phyloP scores from a whole-genome alignment of 2,797 vertebrate genomes.

The Sandelia bainsii region DNA sequence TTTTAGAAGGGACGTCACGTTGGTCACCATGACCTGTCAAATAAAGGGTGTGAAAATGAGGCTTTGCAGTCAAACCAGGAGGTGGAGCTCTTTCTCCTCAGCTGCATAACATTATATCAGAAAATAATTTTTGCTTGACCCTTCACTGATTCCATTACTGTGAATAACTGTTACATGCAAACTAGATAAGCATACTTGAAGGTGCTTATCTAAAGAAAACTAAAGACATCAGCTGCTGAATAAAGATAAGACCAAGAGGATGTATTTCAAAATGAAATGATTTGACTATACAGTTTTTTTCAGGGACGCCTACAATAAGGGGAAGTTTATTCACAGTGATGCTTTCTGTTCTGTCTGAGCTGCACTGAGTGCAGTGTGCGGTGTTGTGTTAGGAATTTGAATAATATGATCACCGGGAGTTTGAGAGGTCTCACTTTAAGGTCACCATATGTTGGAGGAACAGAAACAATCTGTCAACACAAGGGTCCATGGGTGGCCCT shows the following conservation, averaged over 20 bases:
- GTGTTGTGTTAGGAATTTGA: slow-evolving; percentile 54
- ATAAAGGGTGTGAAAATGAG: slow-evolving; percentile 38
- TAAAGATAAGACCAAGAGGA: not conserved
- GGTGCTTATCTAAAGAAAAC: slow-evolving; percentile 33
- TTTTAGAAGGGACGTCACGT: slow-evolving; percentile 98
- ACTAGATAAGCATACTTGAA: not conserved
- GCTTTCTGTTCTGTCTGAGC: slow-evolving; percentile 13
- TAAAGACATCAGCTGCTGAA: slow-evolving; percentile 12
- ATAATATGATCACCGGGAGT: slow-evolving; percentile 56
- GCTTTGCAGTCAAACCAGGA: slow-evolving; percentile 57
- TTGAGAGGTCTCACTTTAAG: slow-evolving; percentile 52
- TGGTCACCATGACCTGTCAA: slow-evolving; percentile 97
- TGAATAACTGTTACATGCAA: slow-evolving; percentile 26
- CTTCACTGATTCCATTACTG: slow-evolving; percentile 19
- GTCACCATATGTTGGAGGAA: slow-evolving; percentile 79
- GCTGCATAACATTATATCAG: slow-evolving; percentile 8
- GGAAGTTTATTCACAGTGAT: slow-evolving; percentile 28
- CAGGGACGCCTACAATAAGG: not conserved
- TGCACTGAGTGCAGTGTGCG: slow-evolving; percentile 27
- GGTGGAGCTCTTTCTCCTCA: slow-evolving; percentile 65
- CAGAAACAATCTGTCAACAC: slow-evolving; percentile 72
- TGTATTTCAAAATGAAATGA: slow-evolving; percentile 36
- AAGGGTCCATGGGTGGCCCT: slow-evolving; percentile 68
- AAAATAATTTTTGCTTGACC: slow-evolving; percentile 12
- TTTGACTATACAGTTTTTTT: slow-evolving; percentile 30